Base-by-base conservation (phyloP, 2,888 invertebrate genomes). In the Andrena camellia region DNA sequence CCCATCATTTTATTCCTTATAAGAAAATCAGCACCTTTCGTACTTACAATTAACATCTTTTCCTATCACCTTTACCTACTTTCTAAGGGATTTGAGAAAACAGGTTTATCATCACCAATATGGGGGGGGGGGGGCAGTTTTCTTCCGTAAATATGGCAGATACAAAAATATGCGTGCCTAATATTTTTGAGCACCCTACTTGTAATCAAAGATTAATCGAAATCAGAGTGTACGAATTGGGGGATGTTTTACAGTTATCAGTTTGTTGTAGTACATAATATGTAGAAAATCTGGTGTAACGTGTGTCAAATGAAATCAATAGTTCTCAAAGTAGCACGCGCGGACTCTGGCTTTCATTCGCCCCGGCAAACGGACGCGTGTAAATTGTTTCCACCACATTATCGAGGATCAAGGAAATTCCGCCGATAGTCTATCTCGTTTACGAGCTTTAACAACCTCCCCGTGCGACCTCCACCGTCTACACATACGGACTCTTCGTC, bases 351-450 rank as follows among this genome's bases (percentile, higher is more conserved):
- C 88, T 87, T 77, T 75, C 72, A 71, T 67, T 57, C 63, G 72
- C 66, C 54, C 35, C 29, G 60, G 62, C 57, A 89, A 89, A 87
- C 83, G 80, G 78, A 87, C 78, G 87, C 80, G 86, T 81, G 82
- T 70, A 86, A 88, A 89, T 89, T 88, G 88, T 88, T 88, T 88
- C 86, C 71, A 89, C 70, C 79, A 86, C 81, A 89, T 88, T 88
- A 85, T 89, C 90, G 89, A 83, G 87, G 89, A 89, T 89, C 87
- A 89, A 89, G 87, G 86, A 89, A 87, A 89, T 89, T 81, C 84
- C 88, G 81, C 85, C 86, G 83, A 89, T 89, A 88, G 89, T 89
- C 82, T 86, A 87, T 88, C 89, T 89, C 89, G 81, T 83, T 84
- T 85, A 78, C 81, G 84, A 84, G 87, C 86, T 84, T 84, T 89